phyloP scores from a whole-genome alignment of 1,140 invertebrate species.

The Ceratosolen fusciceps region DNA sequence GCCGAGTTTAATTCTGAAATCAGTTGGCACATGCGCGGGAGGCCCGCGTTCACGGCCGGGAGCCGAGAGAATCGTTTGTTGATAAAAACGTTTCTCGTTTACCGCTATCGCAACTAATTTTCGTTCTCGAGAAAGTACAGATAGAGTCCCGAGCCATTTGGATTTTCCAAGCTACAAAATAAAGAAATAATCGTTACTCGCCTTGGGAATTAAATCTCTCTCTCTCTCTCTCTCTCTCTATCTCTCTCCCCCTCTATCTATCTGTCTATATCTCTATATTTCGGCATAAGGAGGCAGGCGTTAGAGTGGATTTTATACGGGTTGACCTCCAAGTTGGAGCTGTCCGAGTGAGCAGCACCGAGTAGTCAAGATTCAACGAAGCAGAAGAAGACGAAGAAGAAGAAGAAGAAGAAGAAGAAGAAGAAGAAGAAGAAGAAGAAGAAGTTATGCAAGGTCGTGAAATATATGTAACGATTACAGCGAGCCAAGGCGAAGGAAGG shows the following conservation, averaged over 20 bases:
- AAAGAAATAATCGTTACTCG: not conserved
- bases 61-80: conserved; percentile 11
- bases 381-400: too few species aligned
- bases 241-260: too few species aligned
- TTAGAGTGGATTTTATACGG: too few species aligned
- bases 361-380: too few species aligned
- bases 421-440: too few species aligned
- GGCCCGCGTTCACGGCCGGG: not conserved
- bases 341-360: too few species aligned
- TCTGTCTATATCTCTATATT: too few species aligned
- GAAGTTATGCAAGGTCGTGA: not conserved
- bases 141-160: too few species aligned
- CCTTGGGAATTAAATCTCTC: not conserved
- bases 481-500: not conserved
- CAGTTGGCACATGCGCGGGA: not conserved
- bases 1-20: not conserved
- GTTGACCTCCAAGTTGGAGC: not conserved
- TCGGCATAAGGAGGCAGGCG: too few species aligned
- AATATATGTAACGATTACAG: not conserved
- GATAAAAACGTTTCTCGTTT: conserved; percentile 26
- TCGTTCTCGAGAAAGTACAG: conserved; percentile 4
- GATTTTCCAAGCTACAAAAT: not conserved
- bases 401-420: too few species aligned
- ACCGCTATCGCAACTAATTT: conserved; percentile 15
- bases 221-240: too few species aligned